A percentile compares a stretch with the other conserved stretches of the same genome.
phyloP scores from a whole-genome alignment of 2,797 vertebrate genomes.

The Arctocebus calabarensis region DNA sequence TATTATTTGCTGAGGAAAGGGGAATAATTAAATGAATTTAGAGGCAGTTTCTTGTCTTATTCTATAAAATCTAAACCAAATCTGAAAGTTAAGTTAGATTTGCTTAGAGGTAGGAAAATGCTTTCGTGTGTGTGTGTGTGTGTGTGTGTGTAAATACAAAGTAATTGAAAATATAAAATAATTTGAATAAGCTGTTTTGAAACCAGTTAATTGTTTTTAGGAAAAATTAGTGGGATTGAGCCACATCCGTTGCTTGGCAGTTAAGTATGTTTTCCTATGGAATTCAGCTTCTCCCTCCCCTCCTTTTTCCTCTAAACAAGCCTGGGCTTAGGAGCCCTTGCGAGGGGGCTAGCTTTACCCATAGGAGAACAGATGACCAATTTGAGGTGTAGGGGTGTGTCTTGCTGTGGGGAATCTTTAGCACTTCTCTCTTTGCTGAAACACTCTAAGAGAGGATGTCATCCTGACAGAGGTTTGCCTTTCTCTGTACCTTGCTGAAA shows the following conservation, averaged over 20 bases:
- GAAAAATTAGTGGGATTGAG: background rate
- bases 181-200: constrained; percentile 60
- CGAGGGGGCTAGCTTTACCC: background rate
- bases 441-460: background rate
- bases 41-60: constrained; percentile 25
- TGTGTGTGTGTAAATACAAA: background rate
- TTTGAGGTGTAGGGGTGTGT: background rate
- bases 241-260: background rate
- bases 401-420: background rate
- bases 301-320: background rate
- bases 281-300: background rate
- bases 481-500: background rate
- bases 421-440: background rate
- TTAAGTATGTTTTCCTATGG: background rate
- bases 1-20: constrained; percentile 33
- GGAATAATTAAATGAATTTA: constrained; percentile 8
- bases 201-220: constrained; percentile 47
- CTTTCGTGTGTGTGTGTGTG: background rate
- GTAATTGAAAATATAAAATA: background rate
- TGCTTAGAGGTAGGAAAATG: background rate
- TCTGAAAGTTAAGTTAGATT: constrained; percentile 46
- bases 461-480: background rate
- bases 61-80: constrained; percentile 51
- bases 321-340: background rate
- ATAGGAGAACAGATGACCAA: background rate